phyloP scores from a whole-genome alignment of 2,888 invertebrate genomes.

The Malthinus flaveolus region DNA sequence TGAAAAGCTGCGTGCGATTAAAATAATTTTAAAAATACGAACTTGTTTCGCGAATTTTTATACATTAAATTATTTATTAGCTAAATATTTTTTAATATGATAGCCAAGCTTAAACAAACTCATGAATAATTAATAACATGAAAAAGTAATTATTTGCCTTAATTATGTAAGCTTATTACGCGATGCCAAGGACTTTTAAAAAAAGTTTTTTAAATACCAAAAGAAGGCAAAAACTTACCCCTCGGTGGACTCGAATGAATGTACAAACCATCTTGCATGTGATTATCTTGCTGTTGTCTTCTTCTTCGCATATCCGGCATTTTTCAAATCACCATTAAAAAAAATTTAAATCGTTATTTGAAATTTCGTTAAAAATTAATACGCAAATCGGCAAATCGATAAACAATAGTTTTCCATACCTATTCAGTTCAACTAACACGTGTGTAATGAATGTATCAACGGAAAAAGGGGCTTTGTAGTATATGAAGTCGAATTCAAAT shows the following conservation, averaged over 20 bases:
- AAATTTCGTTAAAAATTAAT: too few relatives aligned
- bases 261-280: slow-evolving; percentile 58
- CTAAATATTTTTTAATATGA: slow-evolving; percentile 1
- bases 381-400: slow-evolving; percentile 5
- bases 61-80: too few relatives aligned
- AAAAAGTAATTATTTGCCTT: slow-evolving; percentile 4
- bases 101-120: slow-evolving; percentile 5
- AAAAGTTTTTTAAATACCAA: neutral
- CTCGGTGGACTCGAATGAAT: slow-evolving; percentile 68
- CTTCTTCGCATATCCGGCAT: slow-evolving; percentile 39
- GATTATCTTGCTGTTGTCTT: slow-evolving; percentile 29
- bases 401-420: neutral
- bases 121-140: slow-evolving; percentile 7
- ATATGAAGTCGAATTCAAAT: slow-evolving; percentile 8
- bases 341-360: neutral
- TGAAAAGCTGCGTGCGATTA: too few relatives aligned
- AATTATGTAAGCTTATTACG: slow-evolving; percentile 1
- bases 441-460: slow-evolving; percentile 16
- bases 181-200: neutral
- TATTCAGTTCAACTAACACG: slow-evolving; percentile 7
- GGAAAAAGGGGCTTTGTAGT: slow-evolving; percentile 14
- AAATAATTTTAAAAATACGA: too few relatives aligned
- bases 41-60: too few relatives aligned
- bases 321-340: slow-evolving; percentile 1
- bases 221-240: slow-evolving; percentile 54